Evolutionary conservation across 2,888 invertebrate genomes (phyloP), one percentile per base, ranked within the genome.

Genomic region (Plebejus argus): DNA sequence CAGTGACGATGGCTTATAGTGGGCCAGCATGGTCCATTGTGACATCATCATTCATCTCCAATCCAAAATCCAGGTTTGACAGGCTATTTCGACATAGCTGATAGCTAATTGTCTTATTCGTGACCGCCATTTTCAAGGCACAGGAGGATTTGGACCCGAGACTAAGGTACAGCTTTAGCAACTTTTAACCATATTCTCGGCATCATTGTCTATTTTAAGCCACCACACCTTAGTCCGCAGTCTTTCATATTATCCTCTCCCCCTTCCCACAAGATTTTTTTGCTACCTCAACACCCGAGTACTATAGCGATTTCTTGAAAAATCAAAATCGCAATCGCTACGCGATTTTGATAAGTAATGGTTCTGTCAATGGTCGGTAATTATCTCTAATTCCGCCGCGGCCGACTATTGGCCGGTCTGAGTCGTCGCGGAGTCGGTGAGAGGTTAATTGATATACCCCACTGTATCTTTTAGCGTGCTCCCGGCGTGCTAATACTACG

Each of bases 101-200:
- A 35, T 35, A 35, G 35, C 35, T 35, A 6, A 6, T 35, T 6
- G 6, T 33, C 5, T 0, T 35, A 35, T 35, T 35, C 35, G 35
- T 35, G 6, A 35, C 35, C 35, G 6, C 35, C 35, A 35, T 35
- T 35, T 35, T 35, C 35, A 35, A 6, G 6, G 80, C n/a, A 80
- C 81, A 33, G 82, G 81, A 15, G 81, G 77, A 45, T 78, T 81
- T 20, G 81, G 81, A 6, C 39, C 45, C 0, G 78, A 77, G 0
- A 84, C 82, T 5, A 82, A n/a, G 1, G 78, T 81, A 53, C 82
- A 84, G 39, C 39, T 39, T 39, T 39, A 8, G 39, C 39, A 39
- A 39, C 39, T 39, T 39, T 39, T 39, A 39, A 39, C 39, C 39
- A 39, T 39, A 39, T 39, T 8, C 8, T 39, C 39, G 39, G 39